Evolutionary conservation across 2,113 vertebrate species (phyloP).

Genomic region (Tonatia bakeri): DNA sequence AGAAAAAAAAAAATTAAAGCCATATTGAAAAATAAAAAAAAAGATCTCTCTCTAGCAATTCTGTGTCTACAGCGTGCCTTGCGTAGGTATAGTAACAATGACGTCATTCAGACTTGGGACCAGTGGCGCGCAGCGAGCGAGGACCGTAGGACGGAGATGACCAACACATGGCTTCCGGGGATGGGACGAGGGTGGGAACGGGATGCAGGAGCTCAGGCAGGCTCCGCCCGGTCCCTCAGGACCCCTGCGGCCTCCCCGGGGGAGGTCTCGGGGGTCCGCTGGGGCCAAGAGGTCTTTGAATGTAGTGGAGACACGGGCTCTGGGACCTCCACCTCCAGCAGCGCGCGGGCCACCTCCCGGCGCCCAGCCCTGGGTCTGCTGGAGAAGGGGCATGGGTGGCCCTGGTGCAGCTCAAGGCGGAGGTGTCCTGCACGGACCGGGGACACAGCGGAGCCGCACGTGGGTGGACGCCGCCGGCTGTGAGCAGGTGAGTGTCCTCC

Average conservation of each 20-base stretch:
- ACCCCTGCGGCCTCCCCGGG: fast-evolving
- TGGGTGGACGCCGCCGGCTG: fast-evolving
- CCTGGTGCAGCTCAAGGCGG: too few species aligned
- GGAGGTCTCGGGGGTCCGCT: not conserved
- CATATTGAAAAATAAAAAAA: not conserved
- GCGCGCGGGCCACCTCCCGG: fast-evolving
- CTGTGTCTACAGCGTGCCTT: not conserved
- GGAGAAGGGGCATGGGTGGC: fast-evolving
- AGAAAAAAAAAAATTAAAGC: not conserved
- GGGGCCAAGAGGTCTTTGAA: not conserved
- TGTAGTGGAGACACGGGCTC: too few species aligned
- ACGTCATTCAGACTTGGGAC: not conserved
- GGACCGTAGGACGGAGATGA: fast-evolving
- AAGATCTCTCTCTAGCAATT: not conserved
- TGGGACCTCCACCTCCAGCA: fast-evolving
- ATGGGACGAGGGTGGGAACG: not conserved
- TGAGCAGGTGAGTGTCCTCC: fast-evolving
- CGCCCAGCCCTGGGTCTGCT: fast-evolving
- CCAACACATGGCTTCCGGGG: fast-evolving
- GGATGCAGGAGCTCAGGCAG: fast-evolving
- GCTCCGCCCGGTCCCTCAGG: fast-evolving
- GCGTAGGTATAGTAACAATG: fast-evolving
- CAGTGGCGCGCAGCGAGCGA: fast-evolving
- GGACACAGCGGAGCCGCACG: not conserved
- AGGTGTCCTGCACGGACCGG: not conserved